Evolutionary conservation across 92 coral and sea anemone species (phyloP), one percentile per base, ranked within the genome.

Genomic region (Palythoa grandis): DNA sequence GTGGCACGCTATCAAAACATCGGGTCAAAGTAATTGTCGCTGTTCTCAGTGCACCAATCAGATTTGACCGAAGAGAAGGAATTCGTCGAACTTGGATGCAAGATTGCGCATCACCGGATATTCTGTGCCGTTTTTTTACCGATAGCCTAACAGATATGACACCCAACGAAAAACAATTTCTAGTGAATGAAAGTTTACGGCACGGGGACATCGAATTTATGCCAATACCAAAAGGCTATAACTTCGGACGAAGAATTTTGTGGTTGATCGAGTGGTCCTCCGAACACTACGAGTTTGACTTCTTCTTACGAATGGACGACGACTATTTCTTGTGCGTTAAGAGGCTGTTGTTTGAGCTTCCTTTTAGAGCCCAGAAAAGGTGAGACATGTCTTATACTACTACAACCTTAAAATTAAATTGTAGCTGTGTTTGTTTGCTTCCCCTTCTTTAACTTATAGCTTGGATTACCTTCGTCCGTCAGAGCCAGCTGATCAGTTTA

Each of bases 261-360:
- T 96, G 99, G 99, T 78, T 96, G 39, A 35, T 95, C 43, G 90
- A 93, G 39, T 96, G 99, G 98, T 91, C 97, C 0, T 86, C 78
- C 4, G 73, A 57, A 63, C 92, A 93, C 63, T 96, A 94, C 68
- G 85, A 93, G 17, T 96, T 94, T 73, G 93, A 96, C 43, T 96
- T 90, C 82, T 91, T 94, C 79, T 84, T 96, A 25, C 88, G 99
- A 86, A 90, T 94, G 67, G 99, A 96, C 66, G 99, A 96, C 76
- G 99, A 96, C 71, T 96, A 96, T 23, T 96, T 96, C 72, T 84
- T 96, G 61, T 96, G 99, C 54, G 86, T 96, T 82, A 91, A 86
- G 72, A 83, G 96, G 66, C 84, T 96, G 83, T 29, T 94, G 66
- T 89, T 87, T 52, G 99, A 96, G 83, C 76, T 96, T 14, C 99